A percentile compares a stretch with the other conserved stretches of the same genome.
Conservation (phyloP, 2,888 invertebrate species). For the Cerceris rybyensis region DNA sequence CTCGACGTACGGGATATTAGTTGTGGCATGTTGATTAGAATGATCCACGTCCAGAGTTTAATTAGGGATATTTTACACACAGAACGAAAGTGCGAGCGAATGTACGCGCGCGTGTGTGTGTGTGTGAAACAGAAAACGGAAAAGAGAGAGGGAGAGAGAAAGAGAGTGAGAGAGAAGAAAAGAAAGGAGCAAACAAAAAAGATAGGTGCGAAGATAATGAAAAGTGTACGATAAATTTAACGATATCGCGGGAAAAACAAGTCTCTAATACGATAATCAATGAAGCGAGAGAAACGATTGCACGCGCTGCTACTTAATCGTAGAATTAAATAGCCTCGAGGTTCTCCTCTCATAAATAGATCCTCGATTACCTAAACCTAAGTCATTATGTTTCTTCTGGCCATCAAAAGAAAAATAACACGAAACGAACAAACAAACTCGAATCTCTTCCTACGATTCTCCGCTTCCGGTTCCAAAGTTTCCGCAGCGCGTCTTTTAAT, state of each 20-base stretch:
- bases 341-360: slow-evolving; percentile 17
- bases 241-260: slow-evolving; percentile 43
- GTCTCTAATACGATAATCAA: slow-evolving; percentile 48
- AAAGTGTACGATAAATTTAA: slow-evolving; percentile 62
- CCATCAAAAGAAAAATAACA: no score
- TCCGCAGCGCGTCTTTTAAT: slow-evolving; percentile 31
- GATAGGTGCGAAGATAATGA: slow-evolving; percentile 22
- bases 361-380: no score
- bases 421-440: background rate
- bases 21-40: slow-evolving; percentile 64
- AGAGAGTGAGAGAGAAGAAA: background rate
- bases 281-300: slow-evolving; percentile 17
- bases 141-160: slow-evolving; percentile 3
- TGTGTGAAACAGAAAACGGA: background rate
- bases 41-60: slow-evolving; percentile 69
- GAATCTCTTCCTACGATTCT: slow-evolving; percentile 3
- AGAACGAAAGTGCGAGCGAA: slow-evolving; percentile 33
- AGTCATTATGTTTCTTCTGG: no score
- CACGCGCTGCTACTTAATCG: slow-evolving; percentile 27
- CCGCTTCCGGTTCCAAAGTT: slow-evolving; percentile 7
- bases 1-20: slow-evolving; percentile 51
- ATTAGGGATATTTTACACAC: slow-evolving; percentile 66
- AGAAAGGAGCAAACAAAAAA: slow-evolving; percentile 6
- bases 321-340: slow-evolving; percentile 33
- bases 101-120: background rate